Percentiles rank a stretch among this genome's conserved stretches.
These are phyloP conservation scores for Alaudala cheleensis DNA, from an alignment of 2,113 vertebrate species.

Conservation along the genomic window DNA sequence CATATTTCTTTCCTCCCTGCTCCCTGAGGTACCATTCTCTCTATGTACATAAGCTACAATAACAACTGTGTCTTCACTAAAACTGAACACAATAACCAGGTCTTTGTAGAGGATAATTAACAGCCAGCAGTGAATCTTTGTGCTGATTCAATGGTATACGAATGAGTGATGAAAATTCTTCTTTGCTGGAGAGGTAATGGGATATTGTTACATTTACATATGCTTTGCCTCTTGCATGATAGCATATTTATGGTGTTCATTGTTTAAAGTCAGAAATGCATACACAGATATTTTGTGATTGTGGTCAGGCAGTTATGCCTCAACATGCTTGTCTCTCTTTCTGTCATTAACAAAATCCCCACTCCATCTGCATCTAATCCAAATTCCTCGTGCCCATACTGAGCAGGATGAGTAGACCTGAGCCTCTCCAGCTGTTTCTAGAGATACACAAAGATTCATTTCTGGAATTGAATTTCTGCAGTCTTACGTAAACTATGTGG, in stretches of 20 bases:
- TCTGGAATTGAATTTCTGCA: conserved; percentile 10
- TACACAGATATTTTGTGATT: conserved; percentile 13
- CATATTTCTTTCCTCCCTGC: not conserved
- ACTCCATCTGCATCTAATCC: conserved; percentile 65
- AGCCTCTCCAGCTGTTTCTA: conserved; percentile 57
- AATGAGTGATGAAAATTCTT: conserved; percentile 62
- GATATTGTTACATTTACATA: not conserved
- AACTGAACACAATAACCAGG: conserved; percentile 63
- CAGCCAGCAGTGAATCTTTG: conserved; percentile 54
- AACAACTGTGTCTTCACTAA: conserved; percentile 52
- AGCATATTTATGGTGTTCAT: conserved; percentile 28
- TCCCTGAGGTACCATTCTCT: conserved; percentile 48
- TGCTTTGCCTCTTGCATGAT: conserved; percentile 9
- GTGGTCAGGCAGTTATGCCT: conserved; percentile 25
- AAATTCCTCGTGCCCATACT: conserved; percentile 45
- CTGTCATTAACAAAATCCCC: conserved; percentile 54
- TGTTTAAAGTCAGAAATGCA: conserved; percentile 29
- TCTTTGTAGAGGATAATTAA: conserved; percentile 67
- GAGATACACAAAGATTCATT: not conserved
- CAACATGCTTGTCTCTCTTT: conserved; percentile 37
- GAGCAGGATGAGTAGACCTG: conserved; percentile 37
- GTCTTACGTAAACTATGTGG: not conserved
- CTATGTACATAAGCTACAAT: conserved; percentile 27
- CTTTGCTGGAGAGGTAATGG: conserved; percentile 54
- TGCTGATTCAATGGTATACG: conserved; percentile 53